Conservation (phyloP, 2,888 invertebrate genomes). For the Eueremaeus valkanovi region DNA sequence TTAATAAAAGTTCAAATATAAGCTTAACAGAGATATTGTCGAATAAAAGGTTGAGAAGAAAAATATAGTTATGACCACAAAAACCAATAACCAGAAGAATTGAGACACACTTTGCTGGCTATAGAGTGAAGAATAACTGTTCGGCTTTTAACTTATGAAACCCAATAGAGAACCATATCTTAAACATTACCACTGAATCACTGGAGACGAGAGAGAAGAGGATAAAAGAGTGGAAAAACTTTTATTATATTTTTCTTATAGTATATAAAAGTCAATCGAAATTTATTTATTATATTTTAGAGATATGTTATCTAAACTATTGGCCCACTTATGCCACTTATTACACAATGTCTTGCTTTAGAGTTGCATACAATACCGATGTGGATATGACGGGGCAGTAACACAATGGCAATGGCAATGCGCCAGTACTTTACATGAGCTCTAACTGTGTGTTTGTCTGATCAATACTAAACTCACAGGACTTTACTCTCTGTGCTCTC, state of each 20-base stretch:
- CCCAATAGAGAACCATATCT: neutral
- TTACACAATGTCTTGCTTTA: neutral
- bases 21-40: slow-evolving; percentile 6
- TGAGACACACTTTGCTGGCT: slow-evolving; percentile 1
- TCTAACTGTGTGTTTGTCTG: neutral
- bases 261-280: neutral
- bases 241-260: neutral
- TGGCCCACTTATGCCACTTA: neutral
- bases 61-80: slow-evolving; percentile 28
- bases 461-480: neutral
- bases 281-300: slow-evolving; percentile 3
- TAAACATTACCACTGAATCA: slow-evolving; percentile 20
- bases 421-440: slow-evolving; percentile 18
- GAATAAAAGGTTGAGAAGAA: slow-evolving; percentile 3
- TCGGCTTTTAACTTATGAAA: slow-evolving; percentile 1
- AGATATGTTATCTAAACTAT: neutral
- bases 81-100: slow-evolving; percentile 12
- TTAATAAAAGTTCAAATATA: slow-evolving; percentile 14
- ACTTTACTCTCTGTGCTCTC: neutral
- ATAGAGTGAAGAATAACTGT: slow-evolving; percentile 6
- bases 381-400: neutral
- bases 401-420: slow-evolving; percentile 14
- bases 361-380: neutral
- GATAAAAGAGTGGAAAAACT: neutral
- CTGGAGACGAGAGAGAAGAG: neutral